Evolutionary conservation across 2,888 invertebrate genomes (phyloP).

Genomic region (Fabriciana adippe): DNA sequence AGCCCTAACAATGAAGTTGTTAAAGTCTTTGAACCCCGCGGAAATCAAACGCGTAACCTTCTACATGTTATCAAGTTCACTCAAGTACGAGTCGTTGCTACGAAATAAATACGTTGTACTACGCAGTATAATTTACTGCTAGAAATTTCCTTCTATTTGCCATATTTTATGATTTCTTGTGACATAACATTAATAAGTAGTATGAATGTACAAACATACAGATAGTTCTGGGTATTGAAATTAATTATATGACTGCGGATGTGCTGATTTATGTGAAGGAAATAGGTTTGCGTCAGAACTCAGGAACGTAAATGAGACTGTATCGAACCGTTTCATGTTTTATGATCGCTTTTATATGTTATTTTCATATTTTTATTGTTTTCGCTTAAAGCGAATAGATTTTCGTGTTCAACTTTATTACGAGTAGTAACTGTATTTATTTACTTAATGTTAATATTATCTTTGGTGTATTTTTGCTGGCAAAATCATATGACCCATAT

Average conservation of each 20-base stretch:
- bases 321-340: conserved; percentile 22
- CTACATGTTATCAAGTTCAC: too few relatives aligned
- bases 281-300: conserved; percentile 39
- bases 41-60: too few relatives aligned
- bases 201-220: conserved; percentile 9
- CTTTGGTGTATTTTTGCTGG: too few relatives aligned
- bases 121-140: too few relatives aligned
- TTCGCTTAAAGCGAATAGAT: background rate
- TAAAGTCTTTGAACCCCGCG: too few relatives aligned
- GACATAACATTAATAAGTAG: background rate
- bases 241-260: conserved; percentile 24
- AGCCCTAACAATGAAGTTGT: too few relatives aligned
- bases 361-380: conserved; percentile 20
- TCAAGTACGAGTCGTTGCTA: too few relatives aligned
- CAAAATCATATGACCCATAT: too few relatives aligned
- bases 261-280: conserved; percentile 35
- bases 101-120: too few relatives aligned
- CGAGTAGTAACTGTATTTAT: too few relatives aligned
- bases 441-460: too few relatives aligned
- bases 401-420: background rate
- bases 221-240: conserved; percentile 8
- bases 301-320: conserved; percentile 30
- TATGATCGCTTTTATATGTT: conserved; percentile 21
- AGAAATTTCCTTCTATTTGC: background rate
- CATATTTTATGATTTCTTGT: background rate